Conservation (phyloP, 1,140 invertebrate genomes). For the Zelostemma sp. region DNA sequence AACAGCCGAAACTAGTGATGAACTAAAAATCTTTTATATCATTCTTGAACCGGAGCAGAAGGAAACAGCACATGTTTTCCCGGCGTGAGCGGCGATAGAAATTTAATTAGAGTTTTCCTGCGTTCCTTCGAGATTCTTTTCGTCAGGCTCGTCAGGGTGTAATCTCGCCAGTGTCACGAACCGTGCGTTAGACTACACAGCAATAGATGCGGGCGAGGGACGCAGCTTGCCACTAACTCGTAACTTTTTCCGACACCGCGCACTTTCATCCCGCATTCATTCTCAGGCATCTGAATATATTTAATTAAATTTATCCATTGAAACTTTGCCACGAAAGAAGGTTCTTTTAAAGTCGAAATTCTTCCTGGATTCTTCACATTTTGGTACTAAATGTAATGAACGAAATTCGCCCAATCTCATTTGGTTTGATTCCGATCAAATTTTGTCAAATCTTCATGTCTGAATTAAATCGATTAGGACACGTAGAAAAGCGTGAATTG, state of each 20-base stretch:
- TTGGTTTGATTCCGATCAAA: no score
- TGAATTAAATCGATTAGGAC: no score
- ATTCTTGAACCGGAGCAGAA: no score
- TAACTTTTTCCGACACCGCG: not conserved
- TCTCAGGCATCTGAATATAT: not conserved
- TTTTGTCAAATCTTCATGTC: no score
- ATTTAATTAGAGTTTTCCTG: constrained; percentile 20
- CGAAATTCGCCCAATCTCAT: no score
- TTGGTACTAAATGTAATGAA: no score
- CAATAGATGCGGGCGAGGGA: not conserved
- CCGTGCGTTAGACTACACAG: not conserved
- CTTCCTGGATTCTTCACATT: no score
- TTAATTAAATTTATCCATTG: constrained; percentile 4
- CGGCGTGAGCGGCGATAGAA: no score
- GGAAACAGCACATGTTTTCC: no score
- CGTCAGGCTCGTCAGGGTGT: not conserved
- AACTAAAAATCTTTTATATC: no score
- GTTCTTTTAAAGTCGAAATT: not conserved
- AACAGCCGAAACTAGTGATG: no score
- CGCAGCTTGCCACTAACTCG: not conserved
- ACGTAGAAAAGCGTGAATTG: no score
- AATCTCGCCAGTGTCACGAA: constrained; percentile 10
- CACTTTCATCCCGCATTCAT: not conserved
- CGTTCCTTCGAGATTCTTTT: constrained; percentile 15
- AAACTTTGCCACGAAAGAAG: not conserved